Percentiles rank a stretch among this genome's conserved stretches.
Conservation (phyloP, 2,888 invertebrate genomes). For the Sturmia bella region DNA sequence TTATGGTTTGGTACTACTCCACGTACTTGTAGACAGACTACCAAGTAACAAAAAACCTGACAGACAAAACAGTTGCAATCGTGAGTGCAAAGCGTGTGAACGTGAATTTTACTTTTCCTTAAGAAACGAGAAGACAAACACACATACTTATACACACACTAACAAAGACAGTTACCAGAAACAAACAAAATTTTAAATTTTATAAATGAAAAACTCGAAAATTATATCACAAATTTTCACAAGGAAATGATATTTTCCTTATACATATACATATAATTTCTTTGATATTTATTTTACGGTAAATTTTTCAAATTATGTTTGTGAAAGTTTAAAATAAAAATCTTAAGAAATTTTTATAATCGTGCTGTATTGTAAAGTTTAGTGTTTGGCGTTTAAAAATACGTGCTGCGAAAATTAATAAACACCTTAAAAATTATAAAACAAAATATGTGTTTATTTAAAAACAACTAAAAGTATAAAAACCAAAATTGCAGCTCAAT, state of each 20-base stretch:
- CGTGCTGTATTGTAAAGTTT: constrained; percentile 43
- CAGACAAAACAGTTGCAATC: constrained; percentile 76
- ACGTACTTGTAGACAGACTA: constrained; percentile 57
- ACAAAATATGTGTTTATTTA: neutral
- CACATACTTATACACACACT: constrained; percentile 8
- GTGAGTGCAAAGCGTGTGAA: constrained; percentile 79
- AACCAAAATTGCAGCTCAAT: too few relatives aligned
- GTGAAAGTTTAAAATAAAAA: constrained; percentile 65
- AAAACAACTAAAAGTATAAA: constrained; percentile 8
- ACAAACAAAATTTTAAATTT: neutral
- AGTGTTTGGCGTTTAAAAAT: constrained; percentile 7
- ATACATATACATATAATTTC: too few relatives aligned
- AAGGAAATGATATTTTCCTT: neutral
- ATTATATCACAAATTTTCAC: constrained; percentile 24
- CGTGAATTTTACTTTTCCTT: constrained; percentile 74
- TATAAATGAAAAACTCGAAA: constrained; percentile 14
- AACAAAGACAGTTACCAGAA: constrained; percentile 25
- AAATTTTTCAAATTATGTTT: constrained; percentile 51
- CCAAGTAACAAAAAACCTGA: constrained; percentile 65
- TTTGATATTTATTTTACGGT: neutral
- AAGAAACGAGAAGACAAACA: constrained; percentile 34
- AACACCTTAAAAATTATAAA: constrained; percentile 30
- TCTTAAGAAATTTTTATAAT: constrained; percentile 37
- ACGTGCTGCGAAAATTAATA: constrained; percentile 64
- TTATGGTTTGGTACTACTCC: constrained; percentile 61